Base-by-base conservation (phyloP, 2,113 vertebrate species). In the Carassius carassius region DNA sequence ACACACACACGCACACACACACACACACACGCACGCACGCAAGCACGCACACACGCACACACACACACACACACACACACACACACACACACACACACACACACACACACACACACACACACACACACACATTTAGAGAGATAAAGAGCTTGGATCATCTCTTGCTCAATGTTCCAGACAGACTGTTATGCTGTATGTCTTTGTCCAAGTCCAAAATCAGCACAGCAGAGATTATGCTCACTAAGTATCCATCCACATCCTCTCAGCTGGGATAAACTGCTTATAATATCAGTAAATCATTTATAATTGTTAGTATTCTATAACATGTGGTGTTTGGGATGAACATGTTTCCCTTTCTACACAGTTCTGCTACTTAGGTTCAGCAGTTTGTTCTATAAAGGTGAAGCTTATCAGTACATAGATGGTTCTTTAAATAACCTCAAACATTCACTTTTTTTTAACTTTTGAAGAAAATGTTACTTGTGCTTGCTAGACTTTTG, bases 131-230 rank as follows among this genome's bases (percentile, higher is more conserved):
- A 75, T 35, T 35, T 16, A 63, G 16, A 21, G 62, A 85, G 77
- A 85, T 85, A 80, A 85, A 80, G 67, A 72, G 35, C 54, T 65
- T 56, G 65, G 84, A 85, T 85, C 56, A 80, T 81, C 84, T 69
- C 49, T 41, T 56, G 76, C 29, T 47, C 25, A 74, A 8, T 85
- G 77, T 80, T 85, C 77, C 84, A 85, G 84, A 81, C 56, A 37
- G 58, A 32, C 44, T 21, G 47, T 41, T 70, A 70, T 79, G 37
- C 54, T 78, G 16, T 85, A 23, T 78, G 83, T 78, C 74, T 54
- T 17, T 72, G 83, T 79, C 63, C 41, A 41, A 41, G 41, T 41
- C 37, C 74, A 85, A 79, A 85, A 70, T 29, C 75, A 85, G 49
- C 63, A 72, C 2, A 35, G 83, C 77, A 78, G 49, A 85, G 51